Evolutionary conservation across 1,140 invertebrate genomes (phyloP), one percentile per base, ranked within the genome.

Genomic region (Aphaenogaster floridana): DNA sequence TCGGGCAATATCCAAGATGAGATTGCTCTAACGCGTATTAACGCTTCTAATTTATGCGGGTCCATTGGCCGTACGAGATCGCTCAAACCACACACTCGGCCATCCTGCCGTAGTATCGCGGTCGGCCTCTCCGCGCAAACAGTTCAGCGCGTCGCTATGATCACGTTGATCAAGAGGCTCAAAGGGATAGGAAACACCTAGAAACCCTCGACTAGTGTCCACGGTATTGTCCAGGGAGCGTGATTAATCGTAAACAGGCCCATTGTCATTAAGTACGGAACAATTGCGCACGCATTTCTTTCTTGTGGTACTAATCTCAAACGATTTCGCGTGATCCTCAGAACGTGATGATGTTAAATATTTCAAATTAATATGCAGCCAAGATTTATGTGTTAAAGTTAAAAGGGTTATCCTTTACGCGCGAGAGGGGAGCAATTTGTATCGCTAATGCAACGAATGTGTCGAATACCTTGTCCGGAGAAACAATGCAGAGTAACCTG

Each of bases 21-120:
- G 88, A 93, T 92, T 89, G 88, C 61, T 69, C 87, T 89, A 89
- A 92, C 85, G 79, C 86, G 81, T 93, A 93, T 93, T 93, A 92
- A 91, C 90, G 89, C 88, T 86, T 92, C 90, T 93, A 93, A 93
- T 93, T 93, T 93, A 93, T 93, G 88, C 88, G 85, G 80, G 84
- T 85, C 89, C 85, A 91, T 92, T 88, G 89, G 89, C 86, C 86
- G 87, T 91, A 79, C 87, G 83, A 92, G 89, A 90, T 91, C 86
- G 74, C 79, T 90, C 69, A 87, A 90, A 86, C 88, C 72, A 63
- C 64, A 63, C 64, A 83, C 86, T 57, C 52, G 68, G 21, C 83
- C 57, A 72, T 83, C 69, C 74, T 79, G 39, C 61, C 71, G 39
- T 79, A 66, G 81, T 66, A 85, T 85, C 81, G 80, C 57, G 86